Base-by-base conservation (phyloP, 2,797 vertebrate genomes). In the Phoebastria nigripes region DNA sequence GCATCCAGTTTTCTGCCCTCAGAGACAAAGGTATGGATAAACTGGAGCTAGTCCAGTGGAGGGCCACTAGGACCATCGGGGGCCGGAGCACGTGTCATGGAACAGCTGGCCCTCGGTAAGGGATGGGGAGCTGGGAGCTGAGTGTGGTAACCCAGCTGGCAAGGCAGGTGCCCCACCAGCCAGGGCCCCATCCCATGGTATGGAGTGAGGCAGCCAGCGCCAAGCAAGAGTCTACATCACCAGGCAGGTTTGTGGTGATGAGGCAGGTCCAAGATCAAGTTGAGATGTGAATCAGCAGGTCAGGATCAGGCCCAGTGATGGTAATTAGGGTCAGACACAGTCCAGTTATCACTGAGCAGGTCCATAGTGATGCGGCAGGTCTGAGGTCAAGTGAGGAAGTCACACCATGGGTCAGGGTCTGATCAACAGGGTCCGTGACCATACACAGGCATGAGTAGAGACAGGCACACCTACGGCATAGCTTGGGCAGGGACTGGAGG, bases 51-150 rank as follows among this genome's bases (percentile, higher is more conserved):
- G 41, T 54, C 56, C 20, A 13, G 31, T 39, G 51, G 61, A 87
- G 24, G 16, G 19, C 39, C n/a, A 6, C 6, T 18, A 21, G 37
- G 78, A 44, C 28, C 0, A 1, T 6, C 1, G 2, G 33, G 15
- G 37, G 15, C 44, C 1, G 3, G 37, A 70, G 55, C 24, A 22
- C 0, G 1, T 33, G 35, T 26, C 0, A 2, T 44, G 35, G 28
- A 61, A 18, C 46, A 44, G 35, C 41, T 31, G 41, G 33, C 15
- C 52, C 25, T 56, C 0, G 4, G 12, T 31, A 35, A 25, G 39
- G 22, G 22, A 12, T 51, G 25, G 26, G 11, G 51, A 70, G 21
- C 66, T 59, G 47, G 46, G 29, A 61, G n/a, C 20, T 0, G 2
- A 44, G 17, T 15, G 20, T 19, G 29, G 42, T 46, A 56, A 77